A percentile compares a stretch with the other conserved stretches of the same genome.
These are phyloP conservation scores for Coendou prehensilis DNA, from an alignment of 2,797 vertebrate species.

Conservation along the genomic window DNA sequence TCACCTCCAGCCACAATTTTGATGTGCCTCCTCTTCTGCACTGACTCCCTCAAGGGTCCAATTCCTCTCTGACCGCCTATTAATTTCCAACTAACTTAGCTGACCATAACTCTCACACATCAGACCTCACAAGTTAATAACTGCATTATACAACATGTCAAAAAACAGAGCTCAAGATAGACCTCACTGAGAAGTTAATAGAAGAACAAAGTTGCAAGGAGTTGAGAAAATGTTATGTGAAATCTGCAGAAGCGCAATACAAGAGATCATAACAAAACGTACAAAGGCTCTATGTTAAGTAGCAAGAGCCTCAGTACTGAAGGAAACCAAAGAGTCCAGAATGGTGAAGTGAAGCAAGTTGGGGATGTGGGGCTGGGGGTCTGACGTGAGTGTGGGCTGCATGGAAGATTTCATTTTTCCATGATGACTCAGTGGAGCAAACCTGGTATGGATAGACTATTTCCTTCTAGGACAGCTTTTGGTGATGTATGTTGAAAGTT, in stretches of 20 bases:
- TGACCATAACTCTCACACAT: background rate
- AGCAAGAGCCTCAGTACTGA: background rate
- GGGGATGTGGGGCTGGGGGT: fast-evolving
- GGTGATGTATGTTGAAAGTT: background rate
- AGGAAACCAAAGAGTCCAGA: background rate
- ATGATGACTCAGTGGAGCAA: background rate
- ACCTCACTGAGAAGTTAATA: background rate
- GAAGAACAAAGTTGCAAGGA: background rate
- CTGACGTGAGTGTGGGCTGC: background rate
- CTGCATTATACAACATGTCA: background rate
- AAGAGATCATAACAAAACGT: background rate
- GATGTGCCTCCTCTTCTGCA: background rate
- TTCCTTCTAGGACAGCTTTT: background rate
- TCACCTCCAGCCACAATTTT: background rate
- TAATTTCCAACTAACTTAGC: background rate
- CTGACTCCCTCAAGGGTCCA: background rate
- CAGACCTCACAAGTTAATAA: background rate
- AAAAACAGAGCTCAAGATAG: background rate
- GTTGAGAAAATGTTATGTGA: background rate
- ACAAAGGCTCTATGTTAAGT: background rate
- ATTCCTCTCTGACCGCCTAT: background rate
- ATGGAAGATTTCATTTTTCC: background rate
- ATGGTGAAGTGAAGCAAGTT: background rate
- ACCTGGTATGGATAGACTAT: background rate
- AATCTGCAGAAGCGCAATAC: background rate